phyloP scores from a whole-genome alignment of 1,140 invertebrate species.

The Venturia canescens region DNA sequence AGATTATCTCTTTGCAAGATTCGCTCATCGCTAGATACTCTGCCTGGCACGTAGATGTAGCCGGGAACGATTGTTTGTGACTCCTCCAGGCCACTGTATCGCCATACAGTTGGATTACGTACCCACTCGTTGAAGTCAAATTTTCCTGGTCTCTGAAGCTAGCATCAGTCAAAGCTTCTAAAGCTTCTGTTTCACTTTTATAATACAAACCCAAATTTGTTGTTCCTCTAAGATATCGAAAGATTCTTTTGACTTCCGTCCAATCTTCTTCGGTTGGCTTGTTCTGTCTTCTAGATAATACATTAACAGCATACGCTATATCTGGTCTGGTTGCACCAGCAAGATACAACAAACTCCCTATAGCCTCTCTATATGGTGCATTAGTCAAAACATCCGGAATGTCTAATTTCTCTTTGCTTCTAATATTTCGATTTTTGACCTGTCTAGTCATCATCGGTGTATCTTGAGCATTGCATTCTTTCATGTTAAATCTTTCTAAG shows the following conservation, averaged over 20 bases:
- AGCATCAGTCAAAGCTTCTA: slow-evolving; percentile 42
- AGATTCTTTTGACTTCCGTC: slow-evolving; percentile 47
- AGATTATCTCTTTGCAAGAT: not conserved
- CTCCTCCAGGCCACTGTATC: slow-evolving; percentile 47
- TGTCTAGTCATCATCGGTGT: slow-evolving; percentile 56
- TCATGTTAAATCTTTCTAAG: slow-evolving; percentile 47
- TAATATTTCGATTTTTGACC: slow-evolving; percentile 51
- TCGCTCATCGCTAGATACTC: slow-evolving; percentile 40
- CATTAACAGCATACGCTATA: slow-evolving; percentile 65
- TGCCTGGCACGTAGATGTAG: slow-evolving; percentile 37
- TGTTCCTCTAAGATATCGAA: slow-evolving; percentile 59
- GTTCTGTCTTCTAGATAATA: slow-evolving; percentile 43
- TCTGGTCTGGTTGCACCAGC: slow-evolving; percentile 66
- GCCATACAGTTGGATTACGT: slow-evolving; percentile 36
- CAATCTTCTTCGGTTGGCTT: slow-evolving; percentile 46
- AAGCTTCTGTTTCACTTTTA: slow-evolving; percentile 35
- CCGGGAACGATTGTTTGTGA: slow-evolving; percentile 24
- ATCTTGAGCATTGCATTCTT: slow-evolving; percentile 50
- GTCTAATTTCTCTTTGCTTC: slow-evolving; percentile 47
- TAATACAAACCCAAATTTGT: slow-evolving; percentile 36
- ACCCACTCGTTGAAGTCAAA: slow-evolving; percentile 35
- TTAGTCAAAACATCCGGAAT: not conserved
- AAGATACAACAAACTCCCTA: slow-evolving; percentile 67
- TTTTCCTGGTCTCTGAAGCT: slow-evolving; percentile 44
- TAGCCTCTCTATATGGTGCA: slow-evolving; percentile 60